Base-by-base conservation (phyloP, 92 coral and sea anemone species). In the Blastomussa wellsi region DNA sequence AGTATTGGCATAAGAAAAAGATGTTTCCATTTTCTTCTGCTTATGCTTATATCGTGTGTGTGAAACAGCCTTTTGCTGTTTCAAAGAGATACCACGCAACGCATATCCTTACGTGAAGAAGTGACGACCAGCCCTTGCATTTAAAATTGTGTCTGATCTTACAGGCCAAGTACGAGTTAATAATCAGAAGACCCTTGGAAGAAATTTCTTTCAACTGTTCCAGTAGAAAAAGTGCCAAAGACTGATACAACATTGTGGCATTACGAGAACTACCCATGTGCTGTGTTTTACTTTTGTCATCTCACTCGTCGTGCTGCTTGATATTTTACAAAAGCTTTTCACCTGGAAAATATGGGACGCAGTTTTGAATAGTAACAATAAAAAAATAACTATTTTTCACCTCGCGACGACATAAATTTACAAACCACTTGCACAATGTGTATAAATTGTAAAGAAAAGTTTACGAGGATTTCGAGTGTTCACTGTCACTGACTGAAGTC, bases 401-500 rank as follows among this genome's bases (percentile, higher is more conserved):
- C 4, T 17, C 8, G 39, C 37, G 26, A 36, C 16, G 16, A 31
- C 74, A 19, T 42, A 35, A 32, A 15, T 35, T 31, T 13, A 68
- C 31, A 33, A 29, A 68, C 22, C 24, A 68, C 8, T 33, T 33
- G 39, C 74, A 68, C 14, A 16, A 68, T 22, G 39, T 39, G 36
- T 8, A 6, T 26, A 65, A 37, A 55, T 29, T 22, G 20, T 37
- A 48, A 60, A 24, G n/a, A 28, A 24, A 36, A 12, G 35, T 39
- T 60, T 8, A 78, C 0, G 42, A 22, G 7, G 49, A 26, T 81
- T 81, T 81, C 11, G 76, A 22, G 22, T n/a, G 60, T 48, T 20
- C 32, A 32, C 24, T 26, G 26, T 42, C 37, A 60, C 26, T 76
- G 80, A 17, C 76, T 64, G 72, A 90, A 36, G 62, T 76, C 84